Evolutionary conservation across 2,888 invertebrate genomes (phyloP), one percentile per base, ranked within the genome.

Genomic region (Cryptus armator): DNA sequence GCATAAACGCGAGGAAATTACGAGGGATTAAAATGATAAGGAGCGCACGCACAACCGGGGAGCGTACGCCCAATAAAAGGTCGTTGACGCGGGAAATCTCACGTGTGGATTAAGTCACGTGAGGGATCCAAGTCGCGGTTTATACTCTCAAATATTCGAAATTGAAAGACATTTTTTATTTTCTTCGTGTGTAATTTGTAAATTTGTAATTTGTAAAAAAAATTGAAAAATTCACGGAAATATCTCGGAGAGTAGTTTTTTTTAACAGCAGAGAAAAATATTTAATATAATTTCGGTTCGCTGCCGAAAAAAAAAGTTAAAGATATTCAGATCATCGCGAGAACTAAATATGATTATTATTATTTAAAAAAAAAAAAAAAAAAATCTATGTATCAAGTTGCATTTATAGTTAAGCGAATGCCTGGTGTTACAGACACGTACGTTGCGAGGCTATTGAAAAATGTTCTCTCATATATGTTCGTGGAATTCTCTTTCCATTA

Each of bases 21-120:
- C 87, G 86, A 87, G 88, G 87, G 90, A 91, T 90, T 88, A 87
- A 87, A 87, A 87, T 88, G 90, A 90, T 91, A 91, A 91, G 89
- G 86, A 89, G 84, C 76, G 86, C 77, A 67, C 79, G 86, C 77
- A 82, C 85, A 79, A 53, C 71, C 62, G 62, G 64, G 67, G 46
- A 64, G 56, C 59, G 77, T 83, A 78, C 77, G 85, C 84, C 88
- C 88, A 89, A 89, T 89, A 89, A 89, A 89, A 89, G 90, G 89
- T 91, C 91, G 86, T 90, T 89, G 89, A 90, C 91, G 86, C 88
- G 70, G 53, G 43, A 48, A 19, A 56, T 46, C 62, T 59, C 62
- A 29, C 62, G 66, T 56, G 66, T 64, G 46, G 19, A 51, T 84
- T 71, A 81, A 81, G 84, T 82, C 81, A 72, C 70, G 72, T 43